phyloP scores from a whole-genome alignment of 2,888 invertebrate species.

The Stramonita haemastoma region DNA sequence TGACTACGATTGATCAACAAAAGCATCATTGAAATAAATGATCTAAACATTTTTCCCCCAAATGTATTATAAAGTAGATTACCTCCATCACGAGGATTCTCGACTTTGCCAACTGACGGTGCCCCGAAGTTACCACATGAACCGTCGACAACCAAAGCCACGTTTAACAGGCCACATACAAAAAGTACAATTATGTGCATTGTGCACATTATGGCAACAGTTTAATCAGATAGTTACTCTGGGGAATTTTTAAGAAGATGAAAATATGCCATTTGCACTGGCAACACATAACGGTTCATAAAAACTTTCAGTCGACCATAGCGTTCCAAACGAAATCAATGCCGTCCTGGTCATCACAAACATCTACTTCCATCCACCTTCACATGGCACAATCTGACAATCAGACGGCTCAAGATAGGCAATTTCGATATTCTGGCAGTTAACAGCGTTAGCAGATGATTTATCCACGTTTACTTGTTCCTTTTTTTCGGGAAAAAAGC shows the following conservation, averaged over 20 bases:
- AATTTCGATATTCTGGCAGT: background rate
- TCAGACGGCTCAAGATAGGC: background rate
- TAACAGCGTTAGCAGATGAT: background rate
- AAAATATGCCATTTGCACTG: constrained; percentile 30
- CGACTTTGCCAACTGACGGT: background rate
- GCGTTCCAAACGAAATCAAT: constrained; percentile 41
- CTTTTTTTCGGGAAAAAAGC: constrained; percentile 43
- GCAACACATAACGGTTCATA: constrained; percentile 36
- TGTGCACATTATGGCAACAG: constrained; percentile 43
- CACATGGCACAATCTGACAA: constrained; percentile 11
- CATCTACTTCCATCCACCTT: constrained; percentile 31
- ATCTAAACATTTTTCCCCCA: too few relatives aligned
- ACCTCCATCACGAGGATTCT: constrained; percentile 48
- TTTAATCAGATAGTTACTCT: constrained; percentile 20
- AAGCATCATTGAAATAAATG: too few relatives aligned
- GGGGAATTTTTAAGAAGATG: constrained; percentile 29
- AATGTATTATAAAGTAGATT: background rate
- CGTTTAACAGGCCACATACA: constrained; percentile 27
- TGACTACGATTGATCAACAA: too few relatives aligned
- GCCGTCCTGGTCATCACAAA: constrained; percentile 27
- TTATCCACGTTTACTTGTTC: constrained; percentile 20
- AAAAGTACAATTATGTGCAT: constrained; percentile 24
- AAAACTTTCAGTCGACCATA: constrained; percentile 40
- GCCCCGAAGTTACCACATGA: constrained; percentile 25
- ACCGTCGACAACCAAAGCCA: constrained; percentile 13